Evolutionary conservation across 2,797 vertebrate genomes (phyloP), one percentile per base, ranked within the genome.

Genomic region (Tokudaia tokunoshimensis): DNA sequence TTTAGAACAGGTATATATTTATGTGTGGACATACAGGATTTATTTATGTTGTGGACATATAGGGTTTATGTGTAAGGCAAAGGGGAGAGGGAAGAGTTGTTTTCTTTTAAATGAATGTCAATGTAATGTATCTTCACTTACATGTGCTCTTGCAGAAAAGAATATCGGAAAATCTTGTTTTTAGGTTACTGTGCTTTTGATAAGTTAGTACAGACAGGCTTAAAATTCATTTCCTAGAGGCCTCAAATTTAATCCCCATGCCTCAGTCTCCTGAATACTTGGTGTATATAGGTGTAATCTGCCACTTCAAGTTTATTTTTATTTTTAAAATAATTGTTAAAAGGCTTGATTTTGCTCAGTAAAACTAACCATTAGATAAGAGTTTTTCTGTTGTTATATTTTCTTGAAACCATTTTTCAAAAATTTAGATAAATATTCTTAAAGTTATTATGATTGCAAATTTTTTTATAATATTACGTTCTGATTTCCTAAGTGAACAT

Each of bases 301-400:
- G 3, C 55, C 37, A 75, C 5, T 22, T 14, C 41, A 65, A 31
- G 20, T 15, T 61, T 41, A 41, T 41, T 24, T 75, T 41, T 75
- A 37, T 37, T 75, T 34, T 67, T 67, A 3, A 67, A 67, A n/a
- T 67, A 67, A 47, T 89, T 41, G 34, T 98, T 85, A 94, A 96
- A 97, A 97, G 85, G 76, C 94, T 94, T 96, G 79, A 50, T 95
- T 97, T 93, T 94, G 50, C 67, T 95, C n/a, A 87, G 92, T 96
- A 95, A 96, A 85, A 70, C 84, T 95, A 50, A 86, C 67, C 92
- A 81, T 91, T 95, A 37, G 84, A 94, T 96, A 92, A 74, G 95
- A 70, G 50, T 57, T 74, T 75, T 83, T 96, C 65, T 92, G 26
- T 94, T 95, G 31, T 10, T 94, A 17, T 29, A 17, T 92, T 26